Conservation (phyloP, 2,888 invertebrate genomes). For the Lottia scabra region DNA sequence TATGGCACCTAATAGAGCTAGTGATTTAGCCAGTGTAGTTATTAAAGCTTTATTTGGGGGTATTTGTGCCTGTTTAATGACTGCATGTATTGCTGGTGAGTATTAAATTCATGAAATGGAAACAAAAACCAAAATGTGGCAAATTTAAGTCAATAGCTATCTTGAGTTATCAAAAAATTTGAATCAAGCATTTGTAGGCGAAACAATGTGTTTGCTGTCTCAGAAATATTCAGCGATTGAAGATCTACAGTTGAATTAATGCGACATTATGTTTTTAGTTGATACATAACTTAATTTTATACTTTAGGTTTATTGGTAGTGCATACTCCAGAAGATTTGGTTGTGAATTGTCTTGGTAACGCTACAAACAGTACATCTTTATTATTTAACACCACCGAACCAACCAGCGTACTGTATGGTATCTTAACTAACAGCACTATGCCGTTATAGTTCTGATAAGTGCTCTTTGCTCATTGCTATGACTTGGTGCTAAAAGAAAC, state of each 20-base stretch:
- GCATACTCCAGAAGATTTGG: constrained; percentile 29
- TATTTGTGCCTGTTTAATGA: constrained; percentile 86
- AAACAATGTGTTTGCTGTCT: too few species aligned
- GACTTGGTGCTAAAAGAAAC: too few species aligned
- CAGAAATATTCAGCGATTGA: too few species aligned
- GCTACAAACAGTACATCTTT: constrained; percentile 12
- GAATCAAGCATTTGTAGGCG: too few species aligned
- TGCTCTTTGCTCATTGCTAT: too few species aligned
- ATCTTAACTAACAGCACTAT: not conserved
- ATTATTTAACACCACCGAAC: not conserved
- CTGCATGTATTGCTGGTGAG: constrained; percentile 88
- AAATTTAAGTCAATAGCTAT: too few species aligned
- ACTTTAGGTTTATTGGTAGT: constrained; percentile 38
- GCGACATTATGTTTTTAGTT: too few species aligned
- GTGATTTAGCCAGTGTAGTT: constrained; percentile 78
- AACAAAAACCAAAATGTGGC: too few species aligned
- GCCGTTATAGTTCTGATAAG: not conserved
- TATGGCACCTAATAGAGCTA: constrained; percentile 81
- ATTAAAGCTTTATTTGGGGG: constrained; percentile 85
- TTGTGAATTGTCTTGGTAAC: constrained; percentile 20
- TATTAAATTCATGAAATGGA: too few species aligned
- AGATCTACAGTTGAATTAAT: too few species aligned
- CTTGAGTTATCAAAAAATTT: too few species aligned
- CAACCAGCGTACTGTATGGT: not conserved
- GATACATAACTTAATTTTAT: too few species aligned